Conservation (phyloP, 2,113 vertebrate genomes). For the Mugil cephalus region DNA sequence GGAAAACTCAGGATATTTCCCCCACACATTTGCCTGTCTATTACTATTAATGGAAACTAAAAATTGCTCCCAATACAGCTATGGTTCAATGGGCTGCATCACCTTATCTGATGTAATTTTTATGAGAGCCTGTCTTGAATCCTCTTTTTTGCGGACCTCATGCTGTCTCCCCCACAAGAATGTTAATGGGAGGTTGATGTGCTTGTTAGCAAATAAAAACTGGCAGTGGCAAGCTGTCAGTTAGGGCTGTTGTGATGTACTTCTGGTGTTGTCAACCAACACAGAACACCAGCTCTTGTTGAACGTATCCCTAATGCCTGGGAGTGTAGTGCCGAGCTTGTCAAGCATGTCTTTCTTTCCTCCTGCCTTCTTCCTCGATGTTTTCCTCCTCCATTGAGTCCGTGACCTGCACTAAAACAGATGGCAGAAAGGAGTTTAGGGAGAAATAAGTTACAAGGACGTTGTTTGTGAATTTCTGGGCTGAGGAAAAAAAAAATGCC, state of each 20-base stretch:
- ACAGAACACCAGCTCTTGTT: conserved; percentile 40
- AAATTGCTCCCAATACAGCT: conserved; percentile 60
- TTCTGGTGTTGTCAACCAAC: conserved; percentile 60
- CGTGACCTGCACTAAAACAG: conserved; percentile 69
- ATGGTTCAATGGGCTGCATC: conserved; percentile 55
- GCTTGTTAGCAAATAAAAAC: conserved; percentile 73
- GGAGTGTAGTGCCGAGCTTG: conserved; percentile 24
- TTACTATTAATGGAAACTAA: conserved; percentile 60
- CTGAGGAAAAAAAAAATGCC: conserved; percentile 47
- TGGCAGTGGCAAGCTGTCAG: conserved; percentile 57
- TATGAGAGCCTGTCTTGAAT: conserved; percentile 64
- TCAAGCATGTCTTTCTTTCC: conserved; percentile 46
- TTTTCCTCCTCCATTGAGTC: conserved; percentile 35
- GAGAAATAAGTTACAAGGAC: conserved; percentile 76
- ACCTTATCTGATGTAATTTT: conserved; percentile 72
- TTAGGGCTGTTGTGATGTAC: conserved; percentile 41
- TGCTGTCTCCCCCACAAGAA: conserved; percentile 43
- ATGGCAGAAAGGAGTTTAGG: conserved; percentile 72
- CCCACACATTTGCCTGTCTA: conserved; percentile 45
- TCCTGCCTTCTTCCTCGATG: conserved; percentile 19
- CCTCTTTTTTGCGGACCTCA: conserved; percentile 38
- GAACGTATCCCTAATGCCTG: conserved; percentile 46
- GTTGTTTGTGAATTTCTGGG: conserved; percentile 72
- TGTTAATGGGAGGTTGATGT: conserved; percentile 65
- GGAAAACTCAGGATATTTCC: conserved; percentile 53